Evolutionary conservation across 2,797 vertebrate species (phyloP).

Genomic region (Glossophaga mutica): DNA sequence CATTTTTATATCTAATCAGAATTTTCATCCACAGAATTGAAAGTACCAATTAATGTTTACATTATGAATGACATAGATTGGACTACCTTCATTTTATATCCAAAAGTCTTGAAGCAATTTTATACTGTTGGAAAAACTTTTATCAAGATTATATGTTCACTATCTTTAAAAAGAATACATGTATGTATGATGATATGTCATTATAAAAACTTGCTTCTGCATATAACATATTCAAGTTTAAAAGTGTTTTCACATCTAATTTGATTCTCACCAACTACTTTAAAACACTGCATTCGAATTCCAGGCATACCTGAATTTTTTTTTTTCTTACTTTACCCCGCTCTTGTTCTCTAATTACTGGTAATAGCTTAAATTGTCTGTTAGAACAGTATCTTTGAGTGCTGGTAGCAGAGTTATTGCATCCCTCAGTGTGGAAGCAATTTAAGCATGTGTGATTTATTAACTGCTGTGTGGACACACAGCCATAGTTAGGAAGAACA

Average conservation of each 20-base stretch:
- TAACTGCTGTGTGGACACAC: conserved; percentile 28
- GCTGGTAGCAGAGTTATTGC: conserved; percentile 24
- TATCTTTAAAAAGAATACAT: conserved; percentile 16
- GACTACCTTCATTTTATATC: conserved; percentile 22
- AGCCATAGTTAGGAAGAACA: conserved; percentile 32
- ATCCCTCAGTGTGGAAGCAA: conserved; percentile 38
- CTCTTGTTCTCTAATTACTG: conserved; percentile 53
- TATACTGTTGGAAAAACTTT: not conserved
- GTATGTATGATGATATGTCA: not conserved
- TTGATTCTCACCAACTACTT: conserved; percentile 39
- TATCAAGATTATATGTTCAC: not conserved
- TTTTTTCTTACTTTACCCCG: conserved; percentile 35
- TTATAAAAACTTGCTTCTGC: conserved; percentile 35
- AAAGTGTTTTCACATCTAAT: conserved; percentile 44
- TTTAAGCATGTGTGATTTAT: conserved; percentile 58
- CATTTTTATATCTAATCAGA: conserved; percentile 49
- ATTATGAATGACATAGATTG: not conserved
- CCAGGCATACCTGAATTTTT: conserved; percentile 36
- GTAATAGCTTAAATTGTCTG: conserved; percentile 46
- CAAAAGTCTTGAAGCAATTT: conserved; percentile 7
- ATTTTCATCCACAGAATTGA: conserved; percentile 31
- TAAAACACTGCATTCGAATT: conserved; percentile 53
- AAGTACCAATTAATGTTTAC: conserved; percentile 20
- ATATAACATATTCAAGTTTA: not conserved
- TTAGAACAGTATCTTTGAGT: conserved; percentile 40